Base-by-base conservation (phyloP, 2,888 invertebrate species). In the Drosophila colorata region DNA sequence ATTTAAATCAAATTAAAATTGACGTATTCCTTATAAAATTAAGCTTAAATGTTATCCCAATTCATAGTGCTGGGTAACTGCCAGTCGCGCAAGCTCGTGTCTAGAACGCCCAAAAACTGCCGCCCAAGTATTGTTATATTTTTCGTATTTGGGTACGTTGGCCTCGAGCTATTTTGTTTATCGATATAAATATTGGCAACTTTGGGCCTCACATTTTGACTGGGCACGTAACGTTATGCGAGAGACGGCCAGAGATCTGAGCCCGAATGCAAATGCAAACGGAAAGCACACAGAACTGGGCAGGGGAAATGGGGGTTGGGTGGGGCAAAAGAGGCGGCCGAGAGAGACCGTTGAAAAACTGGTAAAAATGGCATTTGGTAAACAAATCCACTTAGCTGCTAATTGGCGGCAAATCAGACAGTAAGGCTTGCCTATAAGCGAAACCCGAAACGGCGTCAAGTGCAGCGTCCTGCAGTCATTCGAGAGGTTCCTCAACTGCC, bases 371-470 rank as follows among this genome's bases (percentile, higher is more conserved):
- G 63, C 68, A 67, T 80, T 74, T 65, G 69, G 71, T 72, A 67
- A 68, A 74, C 78, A 84, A 84, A 84, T 84, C 88, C 83, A 84
- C 83, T 84, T 84, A 84, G 86, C 67, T 75, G 76, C 88, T 84
- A 84, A 84, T 84, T 84, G 88, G 87, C 83, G 80, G 80, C 83
- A 88, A 85, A 83, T 82, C 83, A 77, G 80, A 64, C 74, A 23
- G 43, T 23, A 53, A 53, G 43, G 43, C 53, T 23, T 11, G 43
- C 53, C 53, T 43, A 53, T 20, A 8, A 20, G 40, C 40, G n/a
- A 16, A 37, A 37, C 14, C 8, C 37, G 1, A 9, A 14, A 2
- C 37, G 25, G 40, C 46, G 56, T 61, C 60, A 46, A 61, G 60
- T 44, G 18, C 65, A 16, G 6, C 11, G 14, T 41, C 16, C 40